Evolutionary conservation across 2,888 invertebrate genomes (phyloP).

Genomic region (Oscheius sp.): DNA sequence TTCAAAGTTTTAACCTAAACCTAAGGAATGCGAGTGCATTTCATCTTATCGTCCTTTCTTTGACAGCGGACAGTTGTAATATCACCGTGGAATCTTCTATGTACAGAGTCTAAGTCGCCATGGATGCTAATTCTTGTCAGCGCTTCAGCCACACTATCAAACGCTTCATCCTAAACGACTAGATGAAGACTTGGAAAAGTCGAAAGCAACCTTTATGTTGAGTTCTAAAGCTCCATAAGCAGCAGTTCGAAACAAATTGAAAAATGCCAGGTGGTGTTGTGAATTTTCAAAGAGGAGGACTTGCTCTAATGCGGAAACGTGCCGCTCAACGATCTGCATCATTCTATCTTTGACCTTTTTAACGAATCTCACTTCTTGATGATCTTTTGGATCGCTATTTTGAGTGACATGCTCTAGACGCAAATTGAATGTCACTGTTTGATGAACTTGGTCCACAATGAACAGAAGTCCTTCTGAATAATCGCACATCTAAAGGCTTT

Average conservation of each 20-base stretch:
- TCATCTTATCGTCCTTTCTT: conserved; percentile 3
- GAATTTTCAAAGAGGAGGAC: conserved; percentile 35
- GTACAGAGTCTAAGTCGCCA: not conserved
- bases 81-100: conserved; percentile 11
- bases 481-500: conserved; percentile 30
- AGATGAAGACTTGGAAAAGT: not conserved
- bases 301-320: conserved; percentile 41
- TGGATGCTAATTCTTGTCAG: not conserved
- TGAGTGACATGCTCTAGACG: conserved; percentile 52
- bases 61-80: conserved; percentile 8
- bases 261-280: conserved; percentile 34
- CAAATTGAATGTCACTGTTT: conserved; percentile 51
- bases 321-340: conserved; percentile 54
- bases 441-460: conserved; percentile 30
- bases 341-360: conserved; percentile 2
- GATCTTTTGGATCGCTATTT: conserved; percentile 46
- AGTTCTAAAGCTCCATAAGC: conserved; percentile 50
- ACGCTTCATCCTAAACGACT: not conserved
- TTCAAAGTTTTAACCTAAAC: too few species aligned
- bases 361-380: conserved; percentile 43
- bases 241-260: conserved; percentile 47
- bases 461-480: conserved; percentile 42
- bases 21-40: conserved; percentile 2
- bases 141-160: not conserved
- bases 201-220: conserved; percentile 34